These are phyloP conservation scores for Ploceus nigricollis DNA, from an alignment of 2,113 vertebrate genomes.

Conservation along the genomic window DNA sequence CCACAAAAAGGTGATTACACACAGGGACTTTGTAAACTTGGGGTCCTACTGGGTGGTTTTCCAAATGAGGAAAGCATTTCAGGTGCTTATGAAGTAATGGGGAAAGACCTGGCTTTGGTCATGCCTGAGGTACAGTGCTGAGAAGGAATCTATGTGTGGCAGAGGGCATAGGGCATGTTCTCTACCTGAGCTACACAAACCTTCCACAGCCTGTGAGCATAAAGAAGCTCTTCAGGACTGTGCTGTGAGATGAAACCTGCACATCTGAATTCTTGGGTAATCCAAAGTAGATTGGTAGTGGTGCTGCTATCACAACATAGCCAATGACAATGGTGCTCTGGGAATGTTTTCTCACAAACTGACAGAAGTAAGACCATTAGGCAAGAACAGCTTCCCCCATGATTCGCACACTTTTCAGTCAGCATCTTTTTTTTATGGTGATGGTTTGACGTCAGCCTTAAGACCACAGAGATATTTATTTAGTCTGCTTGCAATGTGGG, in stretches of 20 bases:
- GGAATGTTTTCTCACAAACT: not conserved
- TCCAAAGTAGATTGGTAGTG: too few species aligned
- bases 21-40: not conserved
- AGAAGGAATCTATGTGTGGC: not conserved
- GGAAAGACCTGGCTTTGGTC: not conserved
- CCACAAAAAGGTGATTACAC: not conserved
- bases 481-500: not conserved
- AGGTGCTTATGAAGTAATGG: not conserved
- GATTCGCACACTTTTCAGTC: not conserved
- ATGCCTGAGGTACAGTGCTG: not conserved
- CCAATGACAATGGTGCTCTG: not conserved
- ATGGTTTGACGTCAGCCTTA: not conserved
- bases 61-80: not conserved
- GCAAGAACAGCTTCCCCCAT: not conserved
- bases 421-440: not conserved
- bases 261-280: not conserved
- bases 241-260: not conserved
- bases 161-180: rapidly evolving
- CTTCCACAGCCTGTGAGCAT: not conserved
- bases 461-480: not conserved
- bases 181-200: not conserved
- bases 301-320: not conserved
- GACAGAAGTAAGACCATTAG: not conserved
- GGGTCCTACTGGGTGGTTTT: not conserved
- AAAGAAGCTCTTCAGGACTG: not conserved